A percentile compares a stretch with the other conserved stretches of the same genome.
Evolutionary conservation across 2,888 invertebrate species (phyloP).

Genomic region (Elegia similella): DNA sequence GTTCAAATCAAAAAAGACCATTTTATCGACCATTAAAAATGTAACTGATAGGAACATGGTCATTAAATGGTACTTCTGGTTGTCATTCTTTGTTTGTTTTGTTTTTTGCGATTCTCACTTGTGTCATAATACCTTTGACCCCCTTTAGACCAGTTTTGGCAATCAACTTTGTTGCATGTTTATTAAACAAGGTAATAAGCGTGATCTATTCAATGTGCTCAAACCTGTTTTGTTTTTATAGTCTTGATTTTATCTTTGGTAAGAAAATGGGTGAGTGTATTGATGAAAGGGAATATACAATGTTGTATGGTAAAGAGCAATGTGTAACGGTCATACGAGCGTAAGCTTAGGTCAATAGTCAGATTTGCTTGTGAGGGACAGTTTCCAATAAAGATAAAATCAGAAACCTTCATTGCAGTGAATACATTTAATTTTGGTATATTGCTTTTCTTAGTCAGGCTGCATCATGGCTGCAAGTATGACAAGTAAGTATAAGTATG

Average conservation of each 20-base stretch:
- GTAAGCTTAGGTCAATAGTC: background rate
- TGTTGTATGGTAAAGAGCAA: background rate
- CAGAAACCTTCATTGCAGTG: too few relatives aligned
- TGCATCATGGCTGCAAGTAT: too few relatives aligned
- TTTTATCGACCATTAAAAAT: constrained; percentile 72
- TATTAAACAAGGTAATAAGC: constrained; percentile 78
- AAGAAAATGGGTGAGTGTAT: background rate
- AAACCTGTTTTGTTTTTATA: constrained; percentile 15
- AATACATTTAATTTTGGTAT: too few relatives aligned
- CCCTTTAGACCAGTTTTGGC: constrained; percentile 55
- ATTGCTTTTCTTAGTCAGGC: too few relatives aligned
- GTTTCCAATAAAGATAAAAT: too few relatives aligned
- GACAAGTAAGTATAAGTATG: too few relatives aligned
- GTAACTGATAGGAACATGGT: constrained; percentile 57
- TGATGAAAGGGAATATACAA: background rate
- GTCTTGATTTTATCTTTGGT: constrained; percentile 13
- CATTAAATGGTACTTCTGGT: constrained; percentile 73
- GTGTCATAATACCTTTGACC: constrained; percentile 31
- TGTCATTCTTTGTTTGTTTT: constrained; percentile 57
- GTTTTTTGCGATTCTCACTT: constrained; percentile 62
- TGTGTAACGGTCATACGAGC: background rate
- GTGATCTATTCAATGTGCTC: constrained; percentile 42
- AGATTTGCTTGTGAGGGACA: background rate
- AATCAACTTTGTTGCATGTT: constrained; percentile 78
- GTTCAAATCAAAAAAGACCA: constrained; percentile 45